Percentiles rank a stretch among this genome's conserved stretches.
These are phyloP conservation scores for Polymixis flavicincta DNA, from an alignment of 2,888 invertebrate species.

Conservation along the genomic window DNA sequence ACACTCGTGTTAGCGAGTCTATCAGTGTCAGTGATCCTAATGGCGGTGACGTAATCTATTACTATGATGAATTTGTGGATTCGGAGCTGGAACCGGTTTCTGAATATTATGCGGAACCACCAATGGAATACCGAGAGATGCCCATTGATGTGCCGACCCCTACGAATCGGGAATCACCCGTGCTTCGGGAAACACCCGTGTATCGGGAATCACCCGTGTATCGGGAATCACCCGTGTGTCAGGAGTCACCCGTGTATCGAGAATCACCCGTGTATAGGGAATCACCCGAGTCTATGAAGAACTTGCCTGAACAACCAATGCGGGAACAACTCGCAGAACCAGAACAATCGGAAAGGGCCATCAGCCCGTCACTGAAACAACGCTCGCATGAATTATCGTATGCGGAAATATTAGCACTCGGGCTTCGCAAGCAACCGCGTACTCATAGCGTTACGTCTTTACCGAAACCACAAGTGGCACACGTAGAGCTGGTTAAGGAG, in stretches of 20 bases:
- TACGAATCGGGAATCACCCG: conserved; percentile 38
- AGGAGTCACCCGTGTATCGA: conserved; percentile 40
- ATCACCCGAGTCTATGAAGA: conserved; percentile 34
- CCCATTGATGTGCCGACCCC: conserved; percentile 61
- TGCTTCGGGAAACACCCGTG: conserved; percentile 14
- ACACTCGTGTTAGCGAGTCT: conserved; percentile 76
- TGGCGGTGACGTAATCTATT: conserved; percentile 74
- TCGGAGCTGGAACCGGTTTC: conserved; percentile 51
- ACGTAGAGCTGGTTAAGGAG: conserved; percentile 83
- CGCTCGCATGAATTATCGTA: conserved; percentile 93
- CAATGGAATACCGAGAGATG: conserved; percentile 67
- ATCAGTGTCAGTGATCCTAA: conserved; percentile 83
- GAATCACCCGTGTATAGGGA: conserved; percentile 34
- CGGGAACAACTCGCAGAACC: conserved; percentile 65
- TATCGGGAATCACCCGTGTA: conserved; percentile 36
- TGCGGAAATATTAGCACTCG: conserved; percentile 93
- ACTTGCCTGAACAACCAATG: conserved; percentile 35
- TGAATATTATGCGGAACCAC: conserved; percentile 65
- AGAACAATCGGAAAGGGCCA: conserved; percentile 72
- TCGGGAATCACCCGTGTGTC: conserved; percentile 33
- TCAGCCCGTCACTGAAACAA: conserved; percentile 75
- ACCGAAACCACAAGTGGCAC: conserved; percentile 84
- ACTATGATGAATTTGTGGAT: conserved; percentile 65
- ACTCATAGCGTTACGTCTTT: conserved; percentile 75
- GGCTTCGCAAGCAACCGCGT: conserved; percentile 86